These are phyloP conservation scores for Gryllus bimaculatus DNA, from an alignment of 1,140 invertebrate genomes.

Conservation along the genomic window DNA sequence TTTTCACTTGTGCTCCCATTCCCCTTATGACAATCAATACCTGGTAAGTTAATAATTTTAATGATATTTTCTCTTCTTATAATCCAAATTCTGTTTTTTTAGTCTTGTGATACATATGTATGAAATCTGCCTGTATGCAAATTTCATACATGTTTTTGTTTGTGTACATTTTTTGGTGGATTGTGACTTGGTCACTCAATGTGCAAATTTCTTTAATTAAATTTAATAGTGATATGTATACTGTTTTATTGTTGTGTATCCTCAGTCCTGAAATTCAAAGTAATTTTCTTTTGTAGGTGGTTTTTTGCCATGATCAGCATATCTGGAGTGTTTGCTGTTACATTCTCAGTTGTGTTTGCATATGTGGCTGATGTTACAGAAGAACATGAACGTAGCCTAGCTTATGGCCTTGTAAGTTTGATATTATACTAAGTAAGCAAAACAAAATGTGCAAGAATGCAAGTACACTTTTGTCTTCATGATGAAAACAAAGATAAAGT, in stretches of 20 bases:
- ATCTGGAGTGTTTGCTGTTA: constrained; percentile 96
- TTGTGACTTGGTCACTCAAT: no score
- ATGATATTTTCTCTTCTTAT: not conserved
- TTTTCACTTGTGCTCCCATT: constrained; percentile 98
- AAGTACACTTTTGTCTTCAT: constrained; percentile 2
- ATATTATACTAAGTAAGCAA: not conserved
- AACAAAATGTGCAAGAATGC: not conserved
- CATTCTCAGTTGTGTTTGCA: constrained; percentile 97
- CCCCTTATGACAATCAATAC: constrained; percentile 98
- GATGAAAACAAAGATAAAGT: not conserved
- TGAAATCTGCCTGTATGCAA: no score
- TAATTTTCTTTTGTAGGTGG: constrained; percentile 53
- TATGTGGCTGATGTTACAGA: constrained; percentile 99
- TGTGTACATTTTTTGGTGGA: no score
- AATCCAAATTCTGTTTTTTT: not conserved
- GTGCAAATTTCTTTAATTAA: no score
- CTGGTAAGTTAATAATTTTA: constrained; percentile 50
- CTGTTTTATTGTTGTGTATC: no score
- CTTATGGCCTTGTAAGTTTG: constrained; percentile 83
- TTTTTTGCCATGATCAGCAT: constrained; percentile 99
- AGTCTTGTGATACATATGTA: not conserved
- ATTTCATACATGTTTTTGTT: no score
- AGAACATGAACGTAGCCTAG: constrained; percentile 86
- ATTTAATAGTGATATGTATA: no score
- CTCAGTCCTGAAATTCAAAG: no score